Evolutionary conservation across 92 coral and sea anemone genomes (phyloP).

Genomic region (Zoanthus gigantus): DNA sequence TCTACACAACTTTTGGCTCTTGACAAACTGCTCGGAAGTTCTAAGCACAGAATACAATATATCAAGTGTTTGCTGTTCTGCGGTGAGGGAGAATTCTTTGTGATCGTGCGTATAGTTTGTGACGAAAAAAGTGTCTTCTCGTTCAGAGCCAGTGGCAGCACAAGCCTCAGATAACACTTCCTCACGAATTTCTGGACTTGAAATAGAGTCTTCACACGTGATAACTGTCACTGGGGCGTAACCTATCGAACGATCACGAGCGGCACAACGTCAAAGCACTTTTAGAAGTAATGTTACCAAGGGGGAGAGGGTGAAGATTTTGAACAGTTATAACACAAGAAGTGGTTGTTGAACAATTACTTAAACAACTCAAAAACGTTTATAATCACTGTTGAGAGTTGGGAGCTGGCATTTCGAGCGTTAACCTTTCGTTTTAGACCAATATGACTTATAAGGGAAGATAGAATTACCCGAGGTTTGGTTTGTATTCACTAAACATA

Average conservation of each 20-base stretch:
- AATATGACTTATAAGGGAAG: too few species aligned
- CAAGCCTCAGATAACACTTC: slow-evolving; percentile 70
- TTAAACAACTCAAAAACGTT: too few species aligned
- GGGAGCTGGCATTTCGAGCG: too few species aligned
- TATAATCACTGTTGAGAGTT: too few species aligned
- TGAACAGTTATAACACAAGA: too few species aligned
- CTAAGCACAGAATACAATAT: slow-evolving; percentile 67
- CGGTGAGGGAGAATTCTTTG: slow-evolving; percentile 44
- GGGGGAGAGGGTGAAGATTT: too few species aligned
- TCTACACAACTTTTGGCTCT: slow-evolving; percentile 65
- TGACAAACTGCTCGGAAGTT: slow-evolving; percentile 73
- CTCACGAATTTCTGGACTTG: slow-evolving; percentile 45
- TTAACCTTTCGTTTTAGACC: too few species aligned
- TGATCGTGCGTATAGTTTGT: slow-evolving; percentile 68
- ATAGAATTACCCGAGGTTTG: too few species aligned
- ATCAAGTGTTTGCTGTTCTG: slow-evolving; percentile 74
- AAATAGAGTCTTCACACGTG: slow-evolving; percentile 74
- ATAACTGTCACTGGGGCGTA: slow-evolving; percentile 81
- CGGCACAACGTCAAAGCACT: too few species aligned
- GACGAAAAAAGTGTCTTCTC: slow-evolving; percentile 73
- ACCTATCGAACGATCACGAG: slow-evolving; percentile 45
- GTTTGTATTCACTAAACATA: too few species aligned
- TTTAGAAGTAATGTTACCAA: background rate
- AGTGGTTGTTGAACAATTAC: too few species aligned
- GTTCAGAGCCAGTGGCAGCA: slow-evolving; percentile 74